Conservation (phyloP, 2,888 invertebrate genomes). For the Chrysopilus asiliformis region DNA sequence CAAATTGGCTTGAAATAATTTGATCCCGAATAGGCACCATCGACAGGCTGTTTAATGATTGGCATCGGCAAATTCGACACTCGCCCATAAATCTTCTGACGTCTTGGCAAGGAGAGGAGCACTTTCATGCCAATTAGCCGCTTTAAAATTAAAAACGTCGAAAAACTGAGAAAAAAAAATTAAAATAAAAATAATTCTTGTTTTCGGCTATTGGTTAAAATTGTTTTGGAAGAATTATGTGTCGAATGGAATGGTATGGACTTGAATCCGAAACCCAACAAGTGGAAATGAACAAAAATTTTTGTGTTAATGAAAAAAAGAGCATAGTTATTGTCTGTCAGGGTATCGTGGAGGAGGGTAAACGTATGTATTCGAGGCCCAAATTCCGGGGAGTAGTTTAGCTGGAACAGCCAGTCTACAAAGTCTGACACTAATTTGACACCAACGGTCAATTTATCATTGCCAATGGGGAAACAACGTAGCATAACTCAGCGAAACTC, state of each 20-base stretch:
- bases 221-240: too few relatives aligned
- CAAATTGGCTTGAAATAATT: constrained; percentile 2
- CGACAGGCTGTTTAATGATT: constrained; percentile 1
- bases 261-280: too few relatives aligned
- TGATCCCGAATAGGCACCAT: not conserved
- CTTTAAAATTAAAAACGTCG: constrained; percentile 9
- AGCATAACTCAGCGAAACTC: too few relatives aligned
- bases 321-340: too few relatives aligned
- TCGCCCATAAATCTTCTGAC: constrained; percentile 8
- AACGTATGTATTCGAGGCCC: too few relatives aligned
- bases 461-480: too few relatives aligned
- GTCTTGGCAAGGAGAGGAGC: constrained; percentile 1
- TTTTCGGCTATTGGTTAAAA: too few relatives aligned
- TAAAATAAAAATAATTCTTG: too few relatives aligned
- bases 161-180: constrained; percentile 2
- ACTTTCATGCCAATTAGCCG: constrained; percentile 11
- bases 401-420: constrained; percentile 2
- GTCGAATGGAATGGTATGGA: too few relatives aligned
- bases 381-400: not conserved
- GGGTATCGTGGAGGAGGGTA: too few relatives aligned
- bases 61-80: constrained; percentile 8
- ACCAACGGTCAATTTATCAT: constrained; percentile 11
- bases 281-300: too few relatives aligned
- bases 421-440: constrained; percentile 12
- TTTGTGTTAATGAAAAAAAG: too few relatives aligned